Percentiles rank a stretch among this genome's conserved stretches.
Conservation (phyloP, 2,113 vertebrate genomes). For the Saccopteryx bilineata region DNA sequence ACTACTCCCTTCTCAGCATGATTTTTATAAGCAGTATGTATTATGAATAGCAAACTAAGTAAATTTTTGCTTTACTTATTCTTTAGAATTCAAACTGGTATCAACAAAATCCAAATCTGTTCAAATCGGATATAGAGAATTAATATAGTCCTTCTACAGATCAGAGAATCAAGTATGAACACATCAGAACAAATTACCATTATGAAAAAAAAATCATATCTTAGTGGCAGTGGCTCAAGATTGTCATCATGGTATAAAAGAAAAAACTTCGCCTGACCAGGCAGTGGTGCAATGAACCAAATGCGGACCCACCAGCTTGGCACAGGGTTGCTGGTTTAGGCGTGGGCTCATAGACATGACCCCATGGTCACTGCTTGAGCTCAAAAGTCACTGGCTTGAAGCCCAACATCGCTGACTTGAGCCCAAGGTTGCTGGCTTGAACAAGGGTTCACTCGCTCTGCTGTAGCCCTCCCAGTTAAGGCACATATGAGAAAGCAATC, state of each 20-base stretch:
- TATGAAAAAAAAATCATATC: neutral
- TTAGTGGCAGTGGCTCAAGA: neutral
- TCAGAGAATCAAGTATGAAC: constrained; percentile 33
- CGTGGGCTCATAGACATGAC: too few relatives aligned
- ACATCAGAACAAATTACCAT: neutral
- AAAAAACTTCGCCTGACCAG: neutral
- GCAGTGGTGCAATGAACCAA: too few relatives aligned
- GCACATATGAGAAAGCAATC: too few relatives aligned
- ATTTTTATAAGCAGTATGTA: neutral
- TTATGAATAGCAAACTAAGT: neutral
- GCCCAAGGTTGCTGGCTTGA: too few relatives aligned
- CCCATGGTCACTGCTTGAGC: too few relatives aligned
- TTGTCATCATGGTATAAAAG: neutral
- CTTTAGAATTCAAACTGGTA: neutral
- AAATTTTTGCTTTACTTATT: neutral
- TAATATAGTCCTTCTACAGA: neutral
- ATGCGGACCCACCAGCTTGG: too few relatives aligned
- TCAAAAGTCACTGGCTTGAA: too few relatives aligned
- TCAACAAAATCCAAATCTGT: constrained; percentile 29
- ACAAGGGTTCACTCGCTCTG: too few relatives aligned
- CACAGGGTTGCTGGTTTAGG: too few relatives aligned
- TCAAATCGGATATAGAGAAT: constrained; percentile 3
- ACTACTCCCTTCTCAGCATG: neutral
- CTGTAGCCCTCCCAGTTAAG: too few relatives aligned
- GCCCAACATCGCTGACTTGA: too few relatives aligned